Percentiles rank a stretch among this genome's conserved stretches.
phyloP scores from a whole-genome alignment of 1,140 invertebrate species.

The Thalassaphorura encarpata region DNA sequence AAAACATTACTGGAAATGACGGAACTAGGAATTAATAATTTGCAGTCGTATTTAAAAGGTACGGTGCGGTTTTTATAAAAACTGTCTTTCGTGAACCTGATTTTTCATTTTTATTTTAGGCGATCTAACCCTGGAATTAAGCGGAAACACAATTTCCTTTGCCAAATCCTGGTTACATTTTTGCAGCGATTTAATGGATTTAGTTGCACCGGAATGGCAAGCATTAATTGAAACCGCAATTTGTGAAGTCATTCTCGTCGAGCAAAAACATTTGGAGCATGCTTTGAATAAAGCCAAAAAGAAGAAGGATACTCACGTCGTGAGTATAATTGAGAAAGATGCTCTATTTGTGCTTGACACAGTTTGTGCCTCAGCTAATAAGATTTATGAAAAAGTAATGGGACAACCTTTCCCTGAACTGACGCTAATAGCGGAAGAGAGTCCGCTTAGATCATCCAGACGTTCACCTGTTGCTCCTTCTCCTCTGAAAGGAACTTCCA shows the following conservation, averaged over 20 bases:
- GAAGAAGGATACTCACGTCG: conserved; percentile 17
- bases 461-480: background rate
- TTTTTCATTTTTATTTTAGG: background rate
- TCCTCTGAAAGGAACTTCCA: conserved; percentile 7
- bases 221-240: conserved; percentile 52
- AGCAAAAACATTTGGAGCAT: conserved; percentile 52
- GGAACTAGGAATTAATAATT: conserved; percentile 43
- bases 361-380: conserved; percentile 18
- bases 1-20: conserved; percentile 49
- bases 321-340: conserved; percentile 27
- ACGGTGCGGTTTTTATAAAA: conserved; percentile 15
- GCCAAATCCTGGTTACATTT: conserved; percentile 54
- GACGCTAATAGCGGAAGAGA: conserved; percentile 15
- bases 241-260: conserved; percentile 52
- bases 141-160: conserved; percentile 58
- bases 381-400: conserved; percentile 19
- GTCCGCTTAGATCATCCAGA: background rate
- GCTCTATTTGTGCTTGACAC: conserved; percentile 21
- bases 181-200: conserved; percentile 55
- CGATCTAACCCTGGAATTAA: conserved; percentile 52
- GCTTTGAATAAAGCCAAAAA: conserved; percentile 39
- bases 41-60: conserved; percentile 48
- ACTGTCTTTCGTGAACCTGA: conserved; percentile 37
- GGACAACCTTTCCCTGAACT: conserved; percentile 17
- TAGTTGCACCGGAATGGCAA: conserved; percentile 54